Conservation (phyloP, 2,888 invertebrate genomes). For the Acleris cristana region DNA sequence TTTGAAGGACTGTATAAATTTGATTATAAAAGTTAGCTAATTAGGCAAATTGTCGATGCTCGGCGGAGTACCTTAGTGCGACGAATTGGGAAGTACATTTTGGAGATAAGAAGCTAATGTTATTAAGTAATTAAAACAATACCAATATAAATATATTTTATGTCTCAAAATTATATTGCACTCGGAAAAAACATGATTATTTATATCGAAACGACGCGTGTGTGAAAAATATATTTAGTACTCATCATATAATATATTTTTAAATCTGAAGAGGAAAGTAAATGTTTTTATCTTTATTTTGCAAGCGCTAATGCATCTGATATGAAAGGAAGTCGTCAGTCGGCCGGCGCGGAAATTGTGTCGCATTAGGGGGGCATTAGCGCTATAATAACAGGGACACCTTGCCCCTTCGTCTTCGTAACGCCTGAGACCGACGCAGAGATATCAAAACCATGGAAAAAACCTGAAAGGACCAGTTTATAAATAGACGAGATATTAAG, state of each 20-base stretch:
- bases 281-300: slow-evolving; percentile 33
- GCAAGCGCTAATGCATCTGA: slow-evolving; percentile 35
- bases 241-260: not conserved
- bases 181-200: not conserved
- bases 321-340: slow-evolving; percentile 38
- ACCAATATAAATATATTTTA: too few species aligned
- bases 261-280: slow-evolving; percentile 21
- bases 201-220: not conserved
- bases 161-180: not conserved
- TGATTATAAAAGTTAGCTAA: slow-evolving; percentile 22
- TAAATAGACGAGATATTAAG: slow-evolving; percentile 10
- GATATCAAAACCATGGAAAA: slow-evolving; percentile 24
- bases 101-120: slow-evolving; percentile 12
- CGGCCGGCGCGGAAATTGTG: slow-evolving; percentile 39
- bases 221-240: slow-evolving; percentile 17
- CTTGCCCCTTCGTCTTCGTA: slow-evolving; percentile 22
- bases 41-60: slow-evolving; percentile 25
- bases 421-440: slow-evolving; percentile 15
- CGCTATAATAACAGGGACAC: slow-evolving; percentile 38
- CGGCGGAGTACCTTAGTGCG: slow-evolving; percentile 7
- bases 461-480: slow-evolving; percentile 14
- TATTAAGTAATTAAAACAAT: not conserved
- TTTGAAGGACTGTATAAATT: slow-evolving; percentile 28
- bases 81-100: slow-evolving; percentile 24
- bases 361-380: slow-evolving; percentile 38